phyloP scores from a whole-genome alignment of 2,888 invertebrate genomes.

The Athalia rosae region DNA sequence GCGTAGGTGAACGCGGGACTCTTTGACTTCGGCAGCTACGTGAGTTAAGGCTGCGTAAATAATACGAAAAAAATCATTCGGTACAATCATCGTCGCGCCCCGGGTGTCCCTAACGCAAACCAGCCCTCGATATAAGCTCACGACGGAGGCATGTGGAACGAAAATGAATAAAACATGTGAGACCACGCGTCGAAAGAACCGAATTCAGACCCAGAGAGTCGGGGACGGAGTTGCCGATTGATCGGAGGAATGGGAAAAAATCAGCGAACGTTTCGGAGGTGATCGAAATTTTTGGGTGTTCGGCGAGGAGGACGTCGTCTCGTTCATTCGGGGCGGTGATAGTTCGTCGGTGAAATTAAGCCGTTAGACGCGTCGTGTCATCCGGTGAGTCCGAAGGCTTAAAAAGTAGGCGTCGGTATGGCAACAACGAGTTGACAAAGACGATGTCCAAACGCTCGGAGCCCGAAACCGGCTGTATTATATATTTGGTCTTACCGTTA shows the following conservation, averaged over 20 bases:
- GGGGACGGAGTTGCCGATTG: no score
- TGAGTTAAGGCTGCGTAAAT: constrained; percentile 42
- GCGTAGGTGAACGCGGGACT: constrained; percentile 49
- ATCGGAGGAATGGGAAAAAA: no score
- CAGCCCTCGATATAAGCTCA: constrained; percentile 19
- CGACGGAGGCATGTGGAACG: neutral
- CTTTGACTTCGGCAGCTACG: constrained; percentile 49
- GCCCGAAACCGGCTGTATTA: constrained; percentile 3
- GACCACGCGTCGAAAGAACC: neutral
- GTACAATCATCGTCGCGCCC: constrained; percentile 34
- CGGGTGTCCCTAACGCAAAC: constrained; percentile 20
- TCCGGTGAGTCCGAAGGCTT: constrained; percentile 36
- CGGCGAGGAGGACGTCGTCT: constrained; percentile 5
- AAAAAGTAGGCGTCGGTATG: constrained; percentile 37
- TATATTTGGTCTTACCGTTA: constrained; percentile 54
- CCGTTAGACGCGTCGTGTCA: constrained; percentile 34
- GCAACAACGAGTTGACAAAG: constrained; percentile 37
- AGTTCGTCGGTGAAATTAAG: constrained; percentile 22
- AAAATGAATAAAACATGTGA: neutral
- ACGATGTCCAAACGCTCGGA: constrained; percentile 37
- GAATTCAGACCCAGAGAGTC: no score
- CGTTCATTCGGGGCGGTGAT: neutral
- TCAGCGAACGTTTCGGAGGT: neutral
- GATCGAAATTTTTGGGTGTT: neutral
- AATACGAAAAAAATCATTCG: constrained; percentile 43